Evolutionary conservation across 2,113 vertebrate species (phyloP).

Genomic region (Triplophysa siluroides): DNA sequence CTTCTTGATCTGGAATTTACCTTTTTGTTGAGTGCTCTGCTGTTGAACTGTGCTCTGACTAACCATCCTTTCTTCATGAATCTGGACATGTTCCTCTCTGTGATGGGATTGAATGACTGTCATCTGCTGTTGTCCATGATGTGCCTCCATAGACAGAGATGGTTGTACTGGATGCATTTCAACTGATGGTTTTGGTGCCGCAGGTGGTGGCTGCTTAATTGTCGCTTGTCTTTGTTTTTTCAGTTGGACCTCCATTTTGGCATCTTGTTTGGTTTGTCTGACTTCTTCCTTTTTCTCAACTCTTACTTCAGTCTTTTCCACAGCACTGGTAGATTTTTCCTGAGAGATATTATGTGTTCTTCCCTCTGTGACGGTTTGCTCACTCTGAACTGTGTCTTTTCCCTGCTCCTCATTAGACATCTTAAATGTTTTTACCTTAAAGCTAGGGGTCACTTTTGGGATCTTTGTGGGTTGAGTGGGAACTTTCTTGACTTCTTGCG

Average conservation of each 20-base stretch:
- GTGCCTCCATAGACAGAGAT: constrained; percentile 36
- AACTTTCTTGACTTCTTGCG: constrained; percentile 63
- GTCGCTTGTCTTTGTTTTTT: constrained; percentile 60
- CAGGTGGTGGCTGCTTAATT: constrained; percentile 57
- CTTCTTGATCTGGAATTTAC: constrained; percentile 60
- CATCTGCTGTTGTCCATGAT: constrained; percentile 60
- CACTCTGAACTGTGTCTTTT: constrained; percentile 52
- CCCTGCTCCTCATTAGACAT: constrained; percentile 65
- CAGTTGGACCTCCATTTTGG: constrained; percentile 53
- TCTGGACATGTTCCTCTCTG: constrained; percentile 60
- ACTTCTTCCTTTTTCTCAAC: constrained; percentile 54
- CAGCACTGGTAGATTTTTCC: constrained; percentile 45
- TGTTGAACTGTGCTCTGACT: constrained; percentile 65
- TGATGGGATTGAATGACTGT: constrained; percentile 65
- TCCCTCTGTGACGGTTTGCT: constrained; percentile 46
- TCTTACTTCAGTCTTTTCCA: constrained; percentile 53
- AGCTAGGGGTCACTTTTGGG: constrained; percentile 73
- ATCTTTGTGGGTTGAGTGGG: constrained; percentile 67
- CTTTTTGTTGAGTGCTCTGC: constrained; percentile 63
- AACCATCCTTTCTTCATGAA: constrained; percentile 63
- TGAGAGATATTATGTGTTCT: constrained; percentile 50
- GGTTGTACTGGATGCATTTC: constrained; percentile 62
- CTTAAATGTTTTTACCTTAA: constrained; percentile 79
- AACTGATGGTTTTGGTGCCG: constrained; percentile 61
- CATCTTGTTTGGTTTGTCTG: constrained; percentile 49